Conservation (phyloP, 2,888 invertebrate species). For the Aspidiotus destructor region DNA sequence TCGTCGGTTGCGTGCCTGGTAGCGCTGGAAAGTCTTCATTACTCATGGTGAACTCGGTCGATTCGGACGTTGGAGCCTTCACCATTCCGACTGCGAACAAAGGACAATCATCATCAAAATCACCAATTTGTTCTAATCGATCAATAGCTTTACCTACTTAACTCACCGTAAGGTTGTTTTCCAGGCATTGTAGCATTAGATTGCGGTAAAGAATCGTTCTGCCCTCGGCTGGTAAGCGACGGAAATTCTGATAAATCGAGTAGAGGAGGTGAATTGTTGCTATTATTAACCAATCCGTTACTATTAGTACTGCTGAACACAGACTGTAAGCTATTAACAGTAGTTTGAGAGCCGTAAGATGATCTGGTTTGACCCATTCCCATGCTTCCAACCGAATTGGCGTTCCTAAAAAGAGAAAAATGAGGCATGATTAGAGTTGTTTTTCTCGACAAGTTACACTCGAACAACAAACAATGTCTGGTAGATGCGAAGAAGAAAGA, state of each 20-base stretch:
- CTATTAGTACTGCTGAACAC: constrained; percentile 31
- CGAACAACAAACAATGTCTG: no score
- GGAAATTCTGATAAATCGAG: constrained; percentile 89
- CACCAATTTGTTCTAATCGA: constrained; percentile 6
- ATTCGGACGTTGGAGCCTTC: constrained; percentile 84
- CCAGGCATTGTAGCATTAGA: constrained; percentile 65
- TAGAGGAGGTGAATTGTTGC: constrained; percentile 69
- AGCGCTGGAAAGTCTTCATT: constrained; percentile 99
- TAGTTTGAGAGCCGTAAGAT: constrained; percentile 33
- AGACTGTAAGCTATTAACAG: constrained; percentile 29
- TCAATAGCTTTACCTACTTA: background rate
- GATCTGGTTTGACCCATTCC: constrained; percentile 33
- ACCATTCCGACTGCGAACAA: constrained; percentile 73
- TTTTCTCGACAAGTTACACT: no score
- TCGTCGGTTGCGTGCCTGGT: constrained; percentile 67
- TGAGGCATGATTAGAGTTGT: background rate
- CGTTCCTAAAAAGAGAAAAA: constrained; percentile 23
- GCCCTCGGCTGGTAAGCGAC: constrained; percentile 77
- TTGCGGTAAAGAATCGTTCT: constrained; percentile 67
- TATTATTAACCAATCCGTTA: constrained; percentile 45
- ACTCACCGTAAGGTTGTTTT: constrained; percentile 81
- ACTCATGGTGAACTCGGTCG: constrained; percentile 93
- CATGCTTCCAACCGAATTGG: constrained; percentile 30
- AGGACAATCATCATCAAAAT: constrained; percentile 33
- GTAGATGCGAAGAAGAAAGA: no score